Conservation (phyloP, 2,888 invertebrate species). For the Drosophila planitibia region DNA sequence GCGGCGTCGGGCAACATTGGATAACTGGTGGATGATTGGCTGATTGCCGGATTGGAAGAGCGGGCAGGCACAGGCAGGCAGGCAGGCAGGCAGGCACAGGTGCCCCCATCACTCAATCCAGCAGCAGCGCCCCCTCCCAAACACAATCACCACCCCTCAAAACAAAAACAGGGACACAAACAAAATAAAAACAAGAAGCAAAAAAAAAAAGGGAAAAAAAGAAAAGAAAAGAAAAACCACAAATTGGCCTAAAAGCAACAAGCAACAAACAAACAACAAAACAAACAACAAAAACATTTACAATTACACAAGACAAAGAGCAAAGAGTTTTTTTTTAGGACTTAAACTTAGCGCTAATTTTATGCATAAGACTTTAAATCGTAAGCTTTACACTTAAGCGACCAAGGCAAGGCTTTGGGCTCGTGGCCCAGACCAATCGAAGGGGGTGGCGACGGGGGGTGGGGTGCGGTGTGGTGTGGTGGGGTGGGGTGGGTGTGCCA, state of each 20-base stretch:
- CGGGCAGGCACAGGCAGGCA: constrained; percentile 7
- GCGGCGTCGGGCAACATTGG: background rate
- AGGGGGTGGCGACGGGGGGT: too few relatives aligned
- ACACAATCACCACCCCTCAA: background rate
- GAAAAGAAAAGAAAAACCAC: constrained; percentile 17
- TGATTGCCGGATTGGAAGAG: background rate
- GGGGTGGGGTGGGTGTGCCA: background rate
- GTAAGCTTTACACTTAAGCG: constrained; percentile 16
- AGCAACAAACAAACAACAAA: constrained; percentile 17
- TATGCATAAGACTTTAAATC: constrained; percentile 22
- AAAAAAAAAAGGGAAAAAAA: background rate
- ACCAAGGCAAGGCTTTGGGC: constrained; percentile 3
- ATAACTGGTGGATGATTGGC: background rate
- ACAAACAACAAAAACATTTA: constrained; percentile 44
- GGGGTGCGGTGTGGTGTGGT: background rate
- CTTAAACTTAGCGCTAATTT: constrained; percentile 31
- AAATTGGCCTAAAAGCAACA: constrained; percentile 36
- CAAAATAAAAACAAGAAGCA: background rate
- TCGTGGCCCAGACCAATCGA: background rate
- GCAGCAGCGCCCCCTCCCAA: too few relatives aligned
- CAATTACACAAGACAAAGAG: constrained; percentile 58
- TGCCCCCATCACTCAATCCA: background rate
- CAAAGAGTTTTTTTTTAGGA: constrained; percentile 37
- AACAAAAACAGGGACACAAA: constrained; percentile 15
- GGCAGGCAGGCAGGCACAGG: constrained; percentile 22